Conservation (phyloP, 2,113 vertebrate species). For the Scomber colias region DNA sequence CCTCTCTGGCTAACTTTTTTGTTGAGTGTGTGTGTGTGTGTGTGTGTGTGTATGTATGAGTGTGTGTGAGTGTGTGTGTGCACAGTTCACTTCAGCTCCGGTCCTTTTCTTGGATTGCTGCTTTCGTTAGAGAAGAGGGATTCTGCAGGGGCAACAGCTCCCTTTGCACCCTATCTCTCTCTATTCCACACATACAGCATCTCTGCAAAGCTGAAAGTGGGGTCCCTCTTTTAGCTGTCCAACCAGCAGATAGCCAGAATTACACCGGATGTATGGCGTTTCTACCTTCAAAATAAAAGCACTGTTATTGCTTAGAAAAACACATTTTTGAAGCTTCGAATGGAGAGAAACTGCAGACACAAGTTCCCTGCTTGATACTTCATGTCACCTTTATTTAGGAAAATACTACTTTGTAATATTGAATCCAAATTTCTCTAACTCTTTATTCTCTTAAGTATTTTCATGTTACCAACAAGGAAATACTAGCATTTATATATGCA, state of each 20-base stretch:
- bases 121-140: constrained; percentile 23
- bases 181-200: constrained; percentile 54
- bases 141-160: background rate
- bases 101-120: constrained; percentile 12
- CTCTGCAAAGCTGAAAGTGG: constrained; percentile 56
- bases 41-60: constrained; percentile 23
- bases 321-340: background rate
- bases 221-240: constrained; percentile 41
- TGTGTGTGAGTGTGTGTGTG: background rate
- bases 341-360: background rate
- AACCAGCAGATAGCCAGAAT: constrained; percentile 29
- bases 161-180: constrained; percentile 18
- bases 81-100: constrained; percentile 22
- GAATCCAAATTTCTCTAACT: background rate
- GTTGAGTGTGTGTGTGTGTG: constrained; percentile 25
- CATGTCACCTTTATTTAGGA: too few relatives aligned
- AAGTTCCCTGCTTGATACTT: background rate
- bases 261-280: constrained; percentile 39
- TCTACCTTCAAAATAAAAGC: constrained; percentile 75
- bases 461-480: background rate
- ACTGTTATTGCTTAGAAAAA: background rate
- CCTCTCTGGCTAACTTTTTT: constrained; percentile 70
- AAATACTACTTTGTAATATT: too few relatives aligned
- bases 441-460: background rate
- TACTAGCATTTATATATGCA: too few relatives aligned